phyloP scores from a whole-genome alignment of 1,140 invertebrate genomes.

The Philaenus spumarius region DNA sequence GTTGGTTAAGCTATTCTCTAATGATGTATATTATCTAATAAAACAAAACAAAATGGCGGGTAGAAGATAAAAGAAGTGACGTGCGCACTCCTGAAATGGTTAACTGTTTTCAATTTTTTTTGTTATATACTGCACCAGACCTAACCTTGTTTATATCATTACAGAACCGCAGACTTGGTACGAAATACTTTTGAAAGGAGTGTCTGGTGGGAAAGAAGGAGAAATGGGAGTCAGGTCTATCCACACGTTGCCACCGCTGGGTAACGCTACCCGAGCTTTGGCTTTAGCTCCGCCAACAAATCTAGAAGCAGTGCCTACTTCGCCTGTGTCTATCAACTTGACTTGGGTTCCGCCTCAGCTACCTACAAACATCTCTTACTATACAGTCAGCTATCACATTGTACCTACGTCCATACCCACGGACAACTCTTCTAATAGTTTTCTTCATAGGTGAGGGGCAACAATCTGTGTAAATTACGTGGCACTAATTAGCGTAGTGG shows the following conservation, averaged over 20 bases:
- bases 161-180: constrained; percentile 40
- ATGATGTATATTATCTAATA: too few relatives aligned
- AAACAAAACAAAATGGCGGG: too few relatives aligned
- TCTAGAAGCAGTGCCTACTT: constrained; percentile 44
- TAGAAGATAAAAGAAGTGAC: too few relatives aligned
- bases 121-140: too few relatives aligned
- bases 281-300: constrained; percentile 36
- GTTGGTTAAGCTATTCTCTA: too few relatives aligned
- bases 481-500: too few relatives aligned
- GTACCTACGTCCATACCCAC: constrained; percentile 32
- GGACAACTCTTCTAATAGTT: constrained; percentile 29
- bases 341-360: constrained; percentile 39
- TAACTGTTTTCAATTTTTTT: too few relatives aligned
- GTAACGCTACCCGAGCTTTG: not conserved
- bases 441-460: constrained; percentile 34
- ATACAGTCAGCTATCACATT: constrained; percentile 44
- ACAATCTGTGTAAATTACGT: too few relatives aligned
- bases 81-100: too few relatives aligned
- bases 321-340: constrained; percentile 43
- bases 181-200: constrained; percentile 37
- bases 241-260: constrained; percentile 25
- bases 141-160: too few relatives aligned
- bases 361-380: constrained; percentile 35
- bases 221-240: constrained; percentile 30
- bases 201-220: constrained; percentile 30